Evolutionary conservation across 2,797 vertebrate genomes (phyloP).

Genomic region (Pangasius mekongensis): DNA sequence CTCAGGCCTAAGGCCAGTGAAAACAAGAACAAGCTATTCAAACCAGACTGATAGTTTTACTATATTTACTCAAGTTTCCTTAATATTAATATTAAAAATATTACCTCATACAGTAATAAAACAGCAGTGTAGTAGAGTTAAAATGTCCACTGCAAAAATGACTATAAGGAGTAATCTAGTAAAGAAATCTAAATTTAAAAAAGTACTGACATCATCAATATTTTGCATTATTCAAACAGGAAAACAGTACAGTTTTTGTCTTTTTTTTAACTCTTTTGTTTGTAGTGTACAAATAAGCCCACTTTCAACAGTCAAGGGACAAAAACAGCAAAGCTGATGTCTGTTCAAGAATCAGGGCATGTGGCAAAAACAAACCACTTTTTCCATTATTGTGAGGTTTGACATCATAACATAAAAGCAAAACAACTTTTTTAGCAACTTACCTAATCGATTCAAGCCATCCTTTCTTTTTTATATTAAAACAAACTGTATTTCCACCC

Average conservation of each 20-base stretch:
- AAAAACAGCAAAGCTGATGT: not conserved
- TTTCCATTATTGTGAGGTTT: not conserved
- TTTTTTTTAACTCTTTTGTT: not conserved
- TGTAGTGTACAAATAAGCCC: not conserved
- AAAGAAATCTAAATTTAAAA: not conserved
- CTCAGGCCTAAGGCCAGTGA: constrained; percentile 5
- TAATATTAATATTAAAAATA: not conserved
- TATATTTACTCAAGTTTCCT: not conserved
- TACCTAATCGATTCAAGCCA: not conserved
- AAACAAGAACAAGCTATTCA: not conserved
- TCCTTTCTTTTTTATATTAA: not conserved
- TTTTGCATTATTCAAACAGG: not conserved
- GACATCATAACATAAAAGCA: not conserved
- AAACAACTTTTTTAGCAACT: not conserved
- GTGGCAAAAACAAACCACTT: not conserved
- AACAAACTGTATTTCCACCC: not conserved
- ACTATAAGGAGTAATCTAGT: not conserved
- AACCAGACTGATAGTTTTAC: not conserved
- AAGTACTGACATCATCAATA: not conserved
- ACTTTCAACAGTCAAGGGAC: not conserved
- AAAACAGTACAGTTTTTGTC: not conserved
- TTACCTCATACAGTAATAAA: not conserved
- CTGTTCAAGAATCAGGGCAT: not conserved
- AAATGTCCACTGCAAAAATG: not conserved
- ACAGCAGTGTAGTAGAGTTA: not conserved